Base-by-base conservation (phyloP, 2,888 invertebrate species). In the Endomychus coccineus region DNA sequence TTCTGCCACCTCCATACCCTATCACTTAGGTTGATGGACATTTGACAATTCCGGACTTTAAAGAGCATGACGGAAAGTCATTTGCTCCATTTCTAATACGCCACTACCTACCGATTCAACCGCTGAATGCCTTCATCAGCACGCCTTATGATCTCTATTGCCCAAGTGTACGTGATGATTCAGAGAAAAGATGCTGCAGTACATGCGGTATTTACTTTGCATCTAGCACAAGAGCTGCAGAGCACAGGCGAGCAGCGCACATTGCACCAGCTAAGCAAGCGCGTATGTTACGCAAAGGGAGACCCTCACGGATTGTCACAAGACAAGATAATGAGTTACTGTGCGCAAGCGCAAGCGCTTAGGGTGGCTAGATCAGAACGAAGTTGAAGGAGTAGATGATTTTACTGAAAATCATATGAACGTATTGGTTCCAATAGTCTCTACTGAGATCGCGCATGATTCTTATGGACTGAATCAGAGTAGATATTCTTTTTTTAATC, bases 181-280 rank as follows among this genome's bases (percentile, higher is more conserved):
- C 10, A 25, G 25, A 25, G 25, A 25, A 25, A 25, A 25, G 25
- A 25, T 25, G 7, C 25, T 9, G 25, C 25, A 25, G 25, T 25
- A 25, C 25, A 25, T 25, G 25, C 25, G 25, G 25, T 25, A 25
- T 25, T 25, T 25, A 25, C 10, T 25, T 25, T 25, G 25, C 25
- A 25, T 25, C 25, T 25, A 25, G 25, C 25, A 25, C 25, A 25
- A 25, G 25, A 25, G 25, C 25, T 25, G 25, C 25, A 25, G 25
- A 25, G 25, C 25, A 25, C 25, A 25, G 25, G 25, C 25, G 5
- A 25, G 7, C 25, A 25, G 25, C 25, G 7, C 25, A 25, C 25
- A 25, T 25, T 25, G 25, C 10, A 25, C 25, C 25, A 25, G 25
- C 25, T 25, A 25, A 25, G 25, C 25, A 25, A 25, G 25, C 25